phyloP scores from a whole-genome alignment of 2,797 vertebrate genomes.

The Malacoraja senta region DNA sequence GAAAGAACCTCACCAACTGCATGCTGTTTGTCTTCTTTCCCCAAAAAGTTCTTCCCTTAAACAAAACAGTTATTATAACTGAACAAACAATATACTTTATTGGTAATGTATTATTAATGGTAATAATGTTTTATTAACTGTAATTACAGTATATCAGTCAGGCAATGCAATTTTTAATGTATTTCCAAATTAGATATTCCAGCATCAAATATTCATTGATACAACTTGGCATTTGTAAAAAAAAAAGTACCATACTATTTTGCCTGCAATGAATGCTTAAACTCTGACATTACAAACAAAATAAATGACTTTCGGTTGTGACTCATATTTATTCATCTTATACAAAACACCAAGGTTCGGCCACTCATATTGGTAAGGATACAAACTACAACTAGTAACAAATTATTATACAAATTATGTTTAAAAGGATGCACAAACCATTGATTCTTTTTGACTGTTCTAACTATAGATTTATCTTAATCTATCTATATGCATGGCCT shows the following conservation, averaged over 20 bases:
- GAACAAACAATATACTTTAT: background rate
- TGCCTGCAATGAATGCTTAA: background rate
- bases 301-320: background rate
- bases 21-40: slow-evolving; percentile 58
- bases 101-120: background rate
- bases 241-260: background rate
- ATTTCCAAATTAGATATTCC: background rate
- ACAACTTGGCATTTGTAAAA: background rate
- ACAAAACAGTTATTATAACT: slow-evolving; percentile 38
- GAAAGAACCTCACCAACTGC: slow-evolving; percentile 70
- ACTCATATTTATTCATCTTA: background rate
- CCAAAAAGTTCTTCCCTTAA: slow-evolving; percentile 77
- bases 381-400: background rate
- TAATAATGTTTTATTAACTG: background rate
- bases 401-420: background rate
- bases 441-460: background rate
- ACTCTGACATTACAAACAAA: background rate
- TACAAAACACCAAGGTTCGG: background rate
- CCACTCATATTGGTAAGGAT: background rate
- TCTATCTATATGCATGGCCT: background rate
- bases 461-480: background rate
- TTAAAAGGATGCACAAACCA: background rate
- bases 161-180: background rate
- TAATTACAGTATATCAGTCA: background rate
- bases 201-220: background rate